phyloP scores from a whole-genome alignment of 2,113 vertebrate species.

The Sceloporus undulatus region DNA sequence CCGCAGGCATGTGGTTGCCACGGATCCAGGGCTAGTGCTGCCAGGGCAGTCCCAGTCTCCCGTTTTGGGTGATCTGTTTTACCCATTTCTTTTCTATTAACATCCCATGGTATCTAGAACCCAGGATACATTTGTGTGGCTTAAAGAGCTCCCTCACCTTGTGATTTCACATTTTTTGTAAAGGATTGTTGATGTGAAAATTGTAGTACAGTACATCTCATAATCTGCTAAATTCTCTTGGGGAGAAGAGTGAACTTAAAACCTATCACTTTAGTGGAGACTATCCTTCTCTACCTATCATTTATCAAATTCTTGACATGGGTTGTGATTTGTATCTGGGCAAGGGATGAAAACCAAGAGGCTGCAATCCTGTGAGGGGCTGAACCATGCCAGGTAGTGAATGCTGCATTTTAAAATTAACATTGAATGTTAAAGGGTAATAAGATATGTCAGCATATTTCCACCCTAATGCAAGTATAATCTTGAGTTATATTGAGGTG shows the following conservation, averaged over 20 bases:
- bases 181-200: neutral
- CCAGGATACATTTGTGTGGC: too few species aligned
- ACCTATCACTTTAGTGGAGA: too few species aligned
- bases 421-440: neutral
- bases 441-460: neutral
- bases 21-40: too few species aligned
- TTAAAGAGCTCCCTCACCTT: too few species aligned
- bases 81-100: too few species aligned
- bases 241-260: too few species aligned
- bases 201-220: neutral
- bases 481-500: neutral
- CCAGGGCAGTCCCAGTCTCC: too few species aligned
- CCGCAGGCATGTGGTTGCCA: too few species aligned
- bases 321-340: neutral
- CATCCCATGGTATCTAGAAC: too few species aligned
- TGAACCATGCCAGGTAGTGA: neutral
- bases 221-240: too few species aligned
- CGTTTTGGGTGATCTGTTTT: too few species aligned
- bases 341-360: neutral
- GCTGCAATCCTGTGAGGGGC: neutral
- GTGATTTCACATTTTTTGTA: too few species aligned
- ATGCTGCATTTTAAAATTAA: neutral
- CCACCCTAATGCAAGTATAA: neutral
- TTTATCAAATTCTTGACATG: neutral
- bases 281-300: neutral